Conservation (phyloP, 2,888 invertebrate genomes). For the Ptychoptera contaminata region DNA sequence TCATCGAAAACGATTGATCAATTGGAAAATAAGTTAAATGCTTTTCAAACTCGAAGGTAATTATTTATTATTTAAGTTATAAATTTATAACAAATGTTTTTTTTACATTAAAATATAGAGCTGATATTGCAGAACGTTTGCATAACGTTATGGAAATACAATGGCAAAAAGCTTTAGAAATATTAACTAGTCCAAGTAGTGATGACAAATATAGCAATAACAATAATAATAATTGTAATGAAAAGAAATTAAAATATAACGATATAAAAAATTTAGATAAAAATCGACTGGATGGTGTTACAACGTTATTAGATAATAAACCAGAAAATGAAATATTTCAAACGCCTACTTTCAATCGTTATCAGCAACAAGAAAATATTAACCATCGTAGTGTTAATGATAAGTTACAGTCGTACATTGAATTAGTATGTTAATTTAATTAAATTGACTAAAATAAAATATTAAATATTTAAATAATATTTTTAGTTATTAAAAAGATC, state of each 20-base stretch:
- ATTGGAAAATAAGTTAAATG: conserved; percentile 39
- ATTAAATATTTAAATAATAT: conserved; percentile 5
- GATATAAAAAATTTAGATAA: conserved; percentile 3
- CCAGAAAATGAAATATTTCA: conserved; percentile 22
- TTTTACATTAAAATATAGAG: conserved; percentile 29
- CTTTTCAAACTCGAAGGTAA: conserved; percentile 25
- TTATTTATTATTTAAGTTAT: neutral
- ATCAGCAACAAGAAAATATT: neutral
- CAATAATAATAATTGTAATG: neutral
- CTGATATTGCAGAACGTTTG: conserved; percentile 54
- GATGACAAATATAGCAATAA: conserved; percentile 6
- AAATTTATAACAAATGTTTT: neutral
- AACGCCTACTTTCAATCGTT: conserved; percentile 24
- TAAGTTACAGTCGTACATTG: conserved; percentile 26
- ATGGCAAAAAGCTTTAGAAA: conserved; percentile 60
- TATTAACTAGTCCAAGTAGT: conserved; percentile 37
- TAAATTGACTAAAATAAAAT: conserved; percentile 3
- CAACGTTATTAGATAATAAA: conserved; percentile 1
- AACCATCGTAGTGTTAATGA: conserved; percentile 15
- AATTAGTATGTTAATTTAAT: conserved; percentile 17
- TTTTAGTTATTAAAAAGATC: conserved; percentile 37
- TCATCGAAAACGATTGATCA: conserved; percentile 48
- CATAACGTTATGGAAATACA: conserved; percentile 67
- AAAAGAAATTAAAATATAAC: neutral
- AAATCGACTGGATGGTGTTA: conserved; percentile 13